Percentiles rank a stretch among this genome's conserved stretches.
These are phyloP conservation scores for Charanyca ferruginea DNA, from an alignment of 2,888 invertebrate genomes.

Conservation along the genomic window DNA sequence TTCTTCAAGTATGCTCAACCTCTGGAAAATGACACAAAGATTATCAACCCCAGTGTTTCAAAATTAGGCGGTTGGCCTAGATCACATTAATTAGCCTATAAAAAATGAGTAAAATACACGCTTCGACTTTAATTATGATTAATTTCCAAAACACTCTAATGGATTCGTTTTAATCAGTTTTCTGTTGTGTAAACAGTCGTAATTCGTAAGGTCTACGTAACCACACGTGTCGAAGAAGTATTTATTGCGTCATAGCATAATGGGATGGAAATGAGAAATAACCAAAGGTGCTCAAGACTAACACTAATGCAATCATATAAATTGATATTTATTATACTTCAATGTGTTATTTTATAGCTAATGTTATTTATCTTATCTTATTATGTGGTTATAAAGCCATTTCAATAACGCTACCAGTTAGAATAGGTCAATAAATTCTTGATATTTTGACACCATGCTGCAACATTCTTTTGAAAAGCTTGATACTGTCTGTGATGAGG, in stretches of 20 bases:
- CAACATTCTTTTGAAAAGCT: conserved; percentile 48
- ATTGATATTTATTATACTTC: conserved; percentile 34
- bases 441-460: conserved; percentile 49
- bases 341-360: conserved; percentile 40
- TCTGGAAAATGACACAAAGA: not conserved
- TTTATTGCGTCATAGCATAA: conserved; percentile 21
- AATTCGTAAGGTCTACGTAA: conserved; percentile 7
- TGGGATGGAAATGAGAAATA: conserved; percentile 24
- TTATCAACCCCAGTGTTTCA: not conserved
- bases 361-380: conserved; percentile 43
- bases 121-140: conserved; percentile 6
- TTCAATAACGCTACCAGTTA: conserved; percentile 33
- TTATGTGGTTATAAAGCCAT: conserved; percentile 37
- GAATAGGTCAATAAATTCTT: conserved; percentile 26
- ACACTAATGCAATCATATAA: conserved; percentile 39
- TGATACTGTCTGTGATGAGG: conserved; percentile 22
- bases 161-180: conserved; percentile 40
- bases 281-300: conserved; percentile 11
- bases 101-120: not conserved
- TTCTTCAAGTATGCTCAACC: not conserved
- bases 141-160: conserved; percentile 19
- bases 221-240: conserved; percentile 3
- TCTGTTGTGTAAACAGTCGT: conserved; percentile 15
- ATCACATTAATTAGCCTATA: not conserved
- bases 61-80: not conserved